Evolutionary conservation across 1,140 invertebrate species (phyloP), one percentile per base, ranked within the genome.

Genomic region (Fopius arisanus): DNA sequence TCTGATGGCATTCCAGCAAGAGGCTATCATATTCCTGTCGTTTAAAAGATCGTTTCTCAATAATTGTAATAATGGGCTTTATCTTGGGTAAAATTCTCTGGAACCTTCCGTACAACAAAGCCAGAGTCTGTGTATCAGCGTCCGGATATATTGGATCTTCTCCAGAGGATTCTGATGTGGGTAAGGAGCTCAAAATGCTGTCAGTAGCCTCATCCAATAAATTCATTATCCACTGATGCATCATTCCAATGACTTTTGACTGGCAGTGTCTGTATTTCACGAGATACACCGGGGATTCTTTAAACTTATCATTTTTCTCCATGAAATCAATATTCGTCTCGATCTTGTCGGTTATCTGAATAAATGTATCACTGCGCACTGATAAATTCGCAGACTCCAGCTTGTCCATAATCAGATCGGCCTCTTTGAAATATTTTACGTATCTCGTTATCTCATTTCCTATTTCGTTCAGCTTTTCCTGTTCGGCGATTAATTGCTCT

Each of bases 31-130:
- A 97, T 68, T 94, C 92, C 92, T 93, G 75, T 88, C 90, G 91
- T 76, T 90, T 91, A 43, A 92, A 91, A 0, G 92, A 89, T 74
- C 95, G 90, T 6, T 91, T 88, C 85, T 98, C 96, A 62, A 97
- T 91, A 78, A 96, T 91, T 72, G 92, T 91, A 69, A 97, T 93
- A 3, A 98, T 90, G 51, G 92, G 89, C 79, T 92, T 95, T 0
- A 97, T 90, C 83, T 96, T 94, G 0, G 94, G 92, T 0, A 96
- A 93, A 70, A 94, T 93, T 0, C 95, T 93, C 86, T 96, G 94
- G 87, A 98, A 98, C 87, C 97, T 96, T 0, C 96, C 96, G 85
- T 98, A 98, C 82, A 96, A 97, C 0, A 97, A 85, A 0, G 96
- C 95, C 84, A 97, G 94, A 0, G 95, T 65, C 28, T 59, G 54